Conservation (phyloP, 2,888 invertebrate genomes). For the Aphrophora alni region DNA sequence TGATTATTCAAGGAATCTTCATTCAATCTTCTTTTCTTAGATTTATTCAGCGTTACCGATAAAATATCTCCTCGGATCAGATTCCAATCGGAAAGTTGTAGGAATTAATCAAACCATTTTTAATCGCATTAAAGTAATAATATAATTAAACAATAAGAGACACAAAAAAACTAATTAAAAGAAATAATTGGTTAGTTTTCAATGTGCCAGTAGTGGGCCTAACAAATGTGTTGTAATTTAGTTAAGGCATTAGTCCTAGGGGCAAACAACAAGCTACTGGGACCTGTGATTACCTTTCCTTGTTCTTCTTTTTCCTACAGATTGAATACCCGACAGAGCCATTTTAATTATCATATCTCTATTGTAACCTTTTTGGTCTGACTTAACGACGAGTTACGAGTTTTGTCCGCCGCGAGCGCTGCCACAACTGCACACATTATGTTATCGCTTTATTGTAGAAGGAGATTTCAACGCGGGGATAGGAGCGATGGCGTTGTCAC, state of each 20-base stretch:
- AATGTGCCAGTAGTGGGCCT: not conserved
- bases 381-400: not conserved
- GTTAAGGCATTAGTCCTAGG: too few species aligned
- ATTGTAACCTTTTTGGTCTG: not conserved
- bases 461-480: not conserved
- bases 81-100: not conserved
- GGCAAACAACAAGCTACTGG: not conserved
- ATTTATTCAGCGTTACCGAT: too few species aligned
- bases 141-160: not conserved
- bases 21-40: too few species aligned
- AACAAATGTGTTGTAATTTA: too few species aligned
- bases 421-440: too few species aligned
- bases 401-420: not conserved
- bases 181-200: not conserved
- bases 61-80: too few species aligned
- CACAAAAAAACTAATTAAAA: not conserved
- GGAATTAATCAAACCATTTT: not conserved
- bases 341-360: not conserved
- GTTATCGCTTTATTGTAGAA: too few species aligned
- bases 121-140: not conserved
- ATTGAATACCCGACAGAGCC: not conserved
- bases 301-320: not conserved
- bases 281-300: too few species aligned
- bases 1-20: too few species aligned
- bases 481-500: not conserved